Percentiles rank a stretch among this genome's conserved stretches.
phyloP scores from a whole-genome alignment of 1,140 invertebrate genomes.

The Lysiphlebus fabarum region DNA sequence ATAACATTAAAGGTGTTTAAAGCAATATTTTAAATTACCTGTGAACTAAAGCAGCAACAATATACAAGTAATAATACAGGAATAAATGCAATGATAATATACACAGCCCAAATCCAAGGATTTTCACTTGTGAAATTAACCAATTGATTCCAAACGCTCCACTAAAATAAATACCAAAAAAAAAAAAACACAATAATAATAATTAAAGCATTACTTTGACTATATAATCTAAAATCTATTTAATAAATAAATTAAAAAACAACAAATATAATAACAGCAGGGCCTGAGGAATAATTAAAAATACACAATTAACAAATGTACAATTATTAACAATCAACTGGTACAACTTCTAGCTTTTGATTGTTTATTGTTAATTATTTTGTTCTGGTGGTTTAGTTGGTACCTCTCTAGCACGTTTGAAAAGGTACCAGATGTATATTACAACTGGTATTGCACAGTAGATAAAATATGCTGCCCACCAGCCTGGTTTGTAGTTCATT shows the following conservation, averaged over 20 bases:
- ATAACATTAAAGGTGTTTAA: too few species aligned
- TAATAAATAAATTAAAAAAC: too few species aligned
- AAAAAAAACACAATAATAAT: slow-evolving; percentile 26
- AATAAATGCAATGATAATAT: slow-evolving; percentile 76
- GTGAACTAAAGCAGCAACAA: slow-evolving; percentile 69
- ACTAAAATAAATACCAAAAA: slow-evolving; percentile 62
- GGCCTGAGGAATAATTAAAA: slow-evolving; percentile 26
- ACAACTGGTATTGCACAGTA: slow-evolving; percentile 72
- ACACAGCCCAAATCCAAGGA: slow-evolving; percentile 88
- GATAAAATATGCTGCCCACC: slow-evolving; percentile 73
- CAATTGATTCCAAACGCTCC: slow-evolving; percentile 75
- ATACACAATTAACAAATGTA: slow-evolving; percentile 22
- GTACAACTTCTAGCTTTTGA: too few species aligned
- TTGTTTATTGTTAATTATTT: too few species aligned
- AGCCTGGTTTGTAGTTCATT: slow-evolving; percentile 74
- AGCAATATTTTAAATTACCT: slow-evolving; percentile 43
- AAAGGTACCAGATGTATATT: slow-evolving; percentile 69
- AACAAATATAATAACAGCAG: too few species aligned
- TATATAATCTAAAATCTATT: neutral
- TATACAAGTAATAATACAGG: slow-evolving; percentile 76
- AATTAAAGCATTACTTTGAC: slow-evolving; percentile 13
- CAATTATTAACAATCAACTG: neutral
- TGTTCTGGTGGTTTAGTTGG: slow-evolving; percentile 14
- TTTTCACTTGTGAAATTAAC: slow-evolving; percentile 80
- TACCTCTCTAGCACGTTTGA: slow-evolving; percentile 67